Evolutionary conservation across 2,113 vertebrate species (phyloP), one percentile per base, ranked within the genome.

Genomic region (Panthera leo): DNA sequence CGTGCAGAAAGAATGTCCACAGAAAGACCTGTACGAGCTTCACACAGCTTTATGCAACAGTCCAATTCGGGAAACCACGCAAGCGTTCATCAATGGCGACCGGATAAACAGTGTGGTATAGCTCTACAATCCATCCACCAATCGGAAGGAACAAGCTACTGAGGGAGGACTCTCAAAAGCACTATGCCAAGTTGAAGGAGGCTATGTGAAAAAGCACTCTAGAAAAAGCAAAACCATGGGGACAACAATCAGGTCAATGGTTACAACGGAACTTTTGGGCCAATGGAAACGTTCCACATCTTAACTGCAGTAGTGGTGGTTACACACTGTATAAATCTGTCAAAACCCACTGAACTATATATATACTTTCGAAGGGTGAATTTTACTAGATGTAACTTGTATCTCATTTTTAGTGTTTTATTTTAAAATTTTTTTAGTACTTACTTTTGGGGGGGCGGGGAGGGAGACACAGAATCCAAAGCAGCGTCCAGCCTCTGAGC

Each of bases 81-180:
- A n/a, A 76, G 89, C 12, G 2, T 0, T 13, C 13, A 1, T 3
- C 36, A 1, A 0, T 0, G 6, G 15, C 1, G 6, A 55, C 1
- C 2, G 27, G 31, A 7, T 31, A 23, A 42, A 83, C 55, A 10
- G 34, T 1, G 14, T 31, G 25, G 89, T 14, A 0, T 5, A 5
- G 3, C 45, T 34, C 27, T 4, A 25, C 45, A 8, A 10, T 1
- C 7, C 7, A 51, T 0, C 48, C 86, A 12, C 8, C 7, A 7
- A 15, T 0, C 9, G 25, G 13, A 5, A 88, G 84, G 27, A 29
- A 2, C 18, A 42, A 27, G 25, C 15, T 1, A 3, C 25, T 1
- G 19, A 16, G 0, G 11, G 15, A 27, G 3, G 3, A 6, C 11
- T 18, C 53, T 90, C 73, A 23, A n/a, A 42, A 90, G 80, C 11